Percentiles rank a stretch among this genome's conserved stretches.
These are phyloP conservation scores for Poecilia picta DNA, from an alignment of 2,797 vertebrate species.

Conservation along the genomic window DNA sequence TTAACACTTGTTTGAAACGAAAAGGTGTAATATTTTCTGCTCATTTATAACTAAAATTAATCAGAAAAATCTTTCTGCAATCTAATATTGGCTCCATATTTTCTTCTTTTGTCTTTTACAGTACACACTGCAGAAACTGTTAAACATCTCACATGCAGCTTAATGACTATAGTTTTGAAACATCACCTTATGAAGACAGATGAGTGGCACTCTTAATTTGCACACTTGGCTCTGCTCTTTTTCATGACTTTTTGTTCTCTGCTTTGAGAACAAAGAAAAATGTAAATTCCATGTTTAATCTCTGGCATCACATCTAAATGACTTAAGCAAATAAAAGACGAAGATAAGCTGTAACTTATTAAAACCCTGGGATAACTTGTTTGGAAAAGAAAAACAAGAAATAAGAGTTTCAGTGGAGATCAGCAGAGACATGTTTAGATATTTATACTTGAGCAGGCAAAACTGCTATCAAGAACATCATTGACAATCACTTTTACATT, in stretches of 20 bases:
- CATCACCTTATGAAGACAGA: background rate
- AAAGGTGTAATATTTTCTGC: background rate
- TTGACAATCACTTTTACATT: background rate
- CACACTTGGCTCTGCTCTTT: too few species aligned
- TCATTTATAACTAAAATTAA: background rate
- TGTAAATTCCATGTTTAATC: too few species aligned
- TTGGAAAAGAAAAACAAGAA: background rate
- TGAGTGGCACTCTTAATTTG: background rate
- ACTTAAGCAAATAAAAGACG: too few species aligned
- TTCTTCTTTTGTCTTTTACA: background rate
- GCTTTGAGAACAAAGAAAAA: too few species aligned
- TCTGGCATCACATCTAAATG: too few species aligned
- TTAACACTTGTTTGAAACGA: background rate
- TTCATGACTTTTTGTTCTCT: too few species aligned
- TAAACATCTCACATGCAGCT: background rate
- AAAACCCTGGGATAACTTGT: too few species aligned
- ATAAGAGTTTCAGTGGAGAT: background rate
- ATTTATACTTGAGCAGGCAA: background rate
- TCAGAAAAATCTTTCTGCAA: background rate
- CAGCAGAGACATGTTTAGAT: background rate
- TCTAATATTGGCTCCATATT: background rate
- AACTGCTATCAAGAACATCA: background rate
- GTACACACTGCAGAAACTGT: too few species aligned
- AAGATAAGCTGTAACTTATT: too few species aligned
- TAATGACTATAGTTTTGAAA: background rate